A percentile compares a stretch with the other conserved stretches of the same genome.
These are phyloP conservation scores for Hydractinia symbiolongicarpus DNA, from an alignment of 30 jellyfish, hydroid and myxozoan species.

Conservation along the genomic window DNA sequence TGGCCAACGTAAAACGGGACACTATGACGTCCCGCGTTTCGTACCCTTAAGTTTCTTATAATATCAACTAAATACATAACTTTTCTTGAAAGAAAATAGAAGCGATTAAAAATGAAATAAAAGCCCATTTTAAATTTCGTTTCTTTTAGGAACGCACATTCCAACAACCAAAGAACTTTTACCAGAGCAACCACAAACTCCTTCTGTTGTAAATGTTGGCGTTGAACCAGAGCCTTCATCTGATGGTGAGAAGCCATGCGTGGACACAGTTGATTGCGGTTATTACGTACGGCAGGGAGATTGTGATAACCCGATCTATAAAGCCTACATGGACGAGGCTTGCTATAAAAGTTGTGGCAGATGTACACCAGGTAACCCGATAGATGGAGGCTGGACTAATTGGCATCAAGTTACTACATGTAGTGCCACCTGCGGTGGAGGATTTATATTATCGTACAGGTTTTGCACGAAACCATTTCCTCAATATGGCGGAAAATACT, in stretches of 20 bases:
- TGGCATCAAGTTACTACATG: slow-evolving; percentile 2
- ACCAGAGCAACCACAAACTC: neutral
- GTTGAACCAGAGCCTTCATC: neutral
- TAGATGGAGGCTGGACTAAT: slow-evolving; percentile 4
- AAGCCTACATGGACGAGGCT: neutral
- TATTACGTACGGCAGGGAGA: slow-evolving; percentile 3
- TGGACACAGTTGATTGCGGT: neutral
- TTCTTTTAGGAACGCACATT: neutral
- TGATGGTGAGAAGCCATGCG: neutral
- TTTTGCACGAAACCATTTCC: slow-evolving; percentile 11
- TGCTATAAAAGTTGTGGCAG: slow-evolving; percentile 1
- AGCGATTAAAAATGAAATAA: too few species aligned
- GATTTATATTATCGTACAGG: neutral
- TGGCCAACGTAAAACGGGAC: too few species aligned
- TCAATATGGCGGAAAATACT: neutral
- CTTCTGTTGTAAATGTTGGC: neutral
- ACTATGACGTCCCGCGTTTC: too few species aligned
- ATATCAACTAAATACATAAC: too few species aligned
- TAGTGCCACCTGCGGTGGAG: slow-evolving; percentile 3
- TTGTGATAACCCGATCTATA: neutral
- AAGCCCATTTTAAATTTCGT: too few species aligned
- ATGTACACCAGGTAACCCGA: neutral
- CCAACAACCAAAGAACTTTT: neutral
- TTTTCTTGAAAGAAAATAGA: too few species aligned
- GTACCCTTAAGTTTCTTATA: too few species aligned